Evolutionary conservation across 1,140 invertebrate species (phyloP).

Genomic region (Hypothenemus hampei): DNA sequence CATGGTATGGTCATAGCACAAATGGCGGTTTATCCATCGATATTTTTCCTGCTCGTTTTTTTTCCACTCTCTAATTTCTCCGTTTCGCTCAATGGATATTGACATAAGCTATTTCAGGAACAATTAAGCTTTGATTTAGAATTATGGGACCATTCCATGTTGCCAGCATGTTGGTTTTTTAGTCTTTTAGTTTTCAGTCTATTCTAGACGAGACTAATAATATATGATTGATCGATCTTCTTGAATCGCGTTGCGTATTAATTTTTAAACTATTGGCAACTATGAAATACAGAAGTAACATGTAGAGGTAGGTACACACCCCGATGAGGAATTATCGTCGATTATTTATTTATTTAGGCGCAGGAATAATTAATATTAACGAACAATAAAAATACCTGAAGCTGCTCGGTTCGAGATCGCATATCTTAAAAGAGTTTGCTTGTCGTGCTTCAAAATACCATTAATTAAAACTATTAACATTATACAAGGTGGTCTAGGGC

Average conservation of each 20-base stretch:
- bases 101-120: too few relatives aligned
- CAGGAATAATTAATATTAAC: conserved; percentile 25
- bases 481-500: conserved; percentile 18
- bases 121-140: too few relatives aligned
- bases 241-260: too few relatives aligned
- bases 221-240: too few relatives aligned
- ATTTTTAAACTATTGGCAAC: too few relatives aligned
- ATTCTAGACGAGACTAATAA: too few relatives aligned
- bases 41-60: conserved; percentile 1
- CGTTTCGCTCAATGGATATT: too few relatives aligned
- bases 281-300: too few relatives aligned
- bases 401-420: conserved; percentile 22
- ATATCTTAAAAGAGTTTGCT: conserved; percentile 36
- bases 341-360: conserved; percentile 19
- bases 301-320: conserved; percentile 11
- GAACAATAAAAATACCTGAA: conserved; percentile 22
- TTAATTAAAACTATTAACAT: conserved; percentile 34
- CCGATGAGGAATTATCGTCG: conserved; percentile 12
- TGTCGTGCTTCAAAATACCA: conserved; percentile 32
- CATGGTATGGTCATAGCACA: conserved; percentile 19
- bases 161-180: too few relatives aligned
- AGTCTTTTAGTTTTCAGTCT: too few relatives aligned
- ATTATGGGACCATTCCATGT: too few relatives aligned
- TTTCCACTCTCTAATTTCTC: background rate
- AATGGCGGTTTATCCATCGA: too few relatives aligned